Evolutionary conservation across 2,113 vertebrate genomes (phyloP), one percentile per base, ranked within the genome.

Genomic region (Embiotoca jacksoni): DNA sequence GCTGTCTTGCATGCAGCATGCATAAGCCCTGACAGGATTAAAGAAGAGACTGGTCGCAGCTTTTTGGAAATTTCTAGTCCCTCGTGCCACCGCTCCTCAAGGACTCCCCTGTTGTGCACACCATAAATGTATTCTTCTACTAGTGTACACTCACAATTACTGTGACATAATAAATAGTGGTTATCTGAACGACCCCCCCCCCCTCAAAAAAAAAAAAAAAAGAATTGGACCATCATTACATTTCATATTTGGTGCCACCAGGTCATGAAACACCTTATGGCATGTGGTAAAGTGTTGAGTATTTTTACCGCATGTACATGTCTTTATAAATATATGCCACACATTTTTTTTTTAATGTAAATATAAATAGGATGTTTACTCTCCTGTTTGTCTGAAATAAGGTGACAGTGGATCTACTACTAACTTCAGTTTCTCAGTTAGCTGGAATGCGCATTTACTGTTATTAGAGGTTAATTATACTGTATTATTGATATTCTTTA

Each of bases 21-120:
- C 72, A 78, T 87, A 83, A 88, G 55, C 78, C 80, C 60, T 71
- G 84, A 84, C 65, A 80, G 90, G 90, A 91, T 91, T 90, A 92
- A 90, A 88, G 55, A 83, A 69, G 79, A 87, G 70, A 73, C 84
- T 74, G 72, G 78, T 81, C 74, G 67, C 61, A 83, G 88, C 75
- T 81, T 82, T 23, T 78, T 14, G 72, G 55, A 83, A 71, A 82
- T 65, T 50, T 75, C 53, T 71, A 64, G 76, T 75, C 71, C 41
- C 54, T 15, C 46, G 36, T 53, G 70, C 63, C 79, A 80, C 76
- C n/a, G 68, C 66, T 81, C 47, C 78, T 84, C 64, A 57, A 75
- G 78, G 72, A 75, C 75, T 85, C 65, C 58, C 59, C 53, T 33
- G 53, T 44, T 49, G 49, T 73, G 75, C 6, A 30, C 30, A 41